A percentile compares a stretch with the other conserved stretches of the same genome.
phyloP scores from a whole-genome alignment of 2,797 vertebrate species.

The Pagetopsis macropterus region DNA sequence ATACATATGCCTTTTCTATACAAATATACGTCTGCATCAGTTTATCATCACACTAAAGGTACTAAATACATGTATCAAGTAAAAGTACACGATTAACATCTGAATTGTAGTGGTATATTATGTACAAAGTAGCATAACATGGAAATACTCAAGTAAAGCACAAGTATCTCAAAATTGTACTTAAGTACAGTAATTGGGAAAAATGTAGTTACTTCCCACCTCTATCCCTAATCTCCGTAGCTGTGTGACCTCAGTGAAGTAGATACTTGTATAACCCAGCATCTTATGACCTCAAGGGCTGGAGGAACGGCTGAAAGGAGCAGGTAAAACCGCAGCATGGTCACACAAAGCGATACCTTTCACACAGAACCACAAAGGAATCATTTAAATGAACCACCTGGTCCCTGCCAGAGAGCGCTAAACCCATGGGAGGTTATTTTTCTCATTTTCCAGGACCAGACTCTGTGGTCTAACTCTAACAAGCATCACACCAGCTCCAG shows the following conservation, averaged over 20 bases:
- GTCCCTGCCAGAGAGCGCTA: neutral
- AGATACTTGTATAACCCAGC: neutral
- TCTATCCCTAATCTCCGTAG: too few relatives aligned
- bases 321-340: neutral
- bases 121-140: too few relatives aligned
- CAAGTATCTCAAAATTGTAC: too few relatives aligned
- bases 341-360: neutral
- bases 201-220: too few relatives aligned
- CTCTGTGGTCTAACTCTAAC: neutral
- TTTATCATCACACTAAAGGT: neutral
- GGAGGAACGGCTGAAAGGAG: neutral
- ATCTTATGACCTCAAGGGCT: neutral
- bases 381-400: neutral
- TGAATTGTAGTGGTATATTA: too few relatives aligned
- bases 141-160: too few relatives aligned
- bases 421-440: neutral
- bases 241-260: neutral
- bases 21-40: neutral
- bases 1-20: neutral
- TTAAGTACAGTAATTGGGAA: too few relatives aligned
- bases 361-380: conserved; percentile 3
- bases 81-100: too few relatives aligned
- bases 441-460: neutral
- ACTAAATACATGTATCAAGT: too few relatives aligned
- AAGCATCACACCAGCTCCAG: neutral